Evolutionary conservation across 1,140 invertebrate species (phyloP).

Genomic region (Trypoxylus dichotomus): DNA sequence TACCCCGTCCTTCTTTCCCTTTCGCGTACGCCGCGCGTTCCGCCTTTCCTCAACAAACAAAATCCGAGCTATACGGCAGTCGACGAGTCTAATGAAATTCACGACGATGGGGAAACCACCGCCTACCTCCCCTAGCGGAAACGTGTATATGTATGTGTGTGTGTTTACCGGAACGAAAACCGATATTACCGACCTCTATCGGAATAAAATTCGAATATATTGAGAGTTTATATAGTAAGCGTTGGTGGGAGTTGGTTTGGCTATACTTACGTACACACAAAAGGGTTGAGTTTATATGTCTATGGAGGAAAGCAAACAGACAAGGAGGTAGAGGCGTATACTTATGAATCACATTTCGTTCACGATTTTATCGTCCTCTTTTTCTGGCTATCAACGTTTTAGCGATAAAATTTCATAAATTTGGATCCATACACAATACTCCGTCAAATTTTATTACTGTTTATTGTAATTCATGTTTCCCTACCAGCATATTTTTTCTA

Average conservation of each 20-base stretch:
- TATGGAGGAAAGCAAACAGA: no score
- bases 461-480: no score
- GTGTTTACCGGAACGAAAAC: not conserved
- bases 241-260: not conserved
- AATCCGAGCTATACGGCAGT: not conserved
- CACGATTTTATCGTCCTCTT: no score
- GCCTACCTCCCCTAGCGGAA: not conserved
- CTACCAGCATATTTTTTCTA: no score
- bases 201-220: not conserved
- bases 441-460: no score
- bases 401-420: no score
- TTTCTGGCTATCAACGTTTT: no score
- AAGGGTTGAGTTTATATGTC: no score
- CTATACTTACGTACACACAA: not conserved
- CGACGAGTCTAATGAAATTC: not conserved
- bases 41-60: not conserved
- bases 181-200: not conserved
- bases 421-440: no score
- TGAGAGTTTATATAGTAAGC: not conserved
- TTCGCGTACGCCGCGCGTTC: not conserved
- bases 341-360: no score
- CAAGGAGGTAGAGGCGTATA: no score
- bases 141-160: not conserved
- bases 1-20: not conserved
- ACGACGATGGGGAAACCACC: not conserved